Percentiles rank a stretch among this genome's conserved stretches.
Evolutionary conservation across 2,888 invertebrate species (phyloP).

Genomic region (Rhagium mordax): DNA sequence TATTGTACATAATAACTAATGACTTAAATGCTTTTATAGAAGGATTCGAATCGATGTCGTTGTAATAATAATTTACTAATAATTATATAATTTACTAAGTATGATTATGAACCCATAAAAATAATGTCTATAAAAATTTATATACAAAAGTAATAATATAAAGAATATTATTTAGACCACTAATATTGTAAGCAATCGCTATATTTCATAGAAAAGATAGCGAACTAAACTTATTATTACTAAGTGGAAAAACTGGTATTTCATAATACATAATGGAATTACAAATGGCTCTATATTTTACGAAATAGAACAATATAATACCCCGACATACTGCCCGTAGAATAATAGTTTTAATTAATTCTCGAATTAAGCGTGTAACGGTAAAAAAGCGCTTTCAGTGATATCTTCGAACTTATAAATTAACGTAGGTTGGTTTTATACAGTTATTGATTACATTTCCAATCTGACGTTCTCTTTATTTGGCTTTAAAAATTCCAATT

Average conservation of each 20-base stretch:
- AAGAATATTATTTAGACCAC: not conserved
- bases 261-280: not conserved
- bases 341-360: slow-evolving; percentile 45
- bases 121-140: too few species aligned
- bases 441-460: slow-evolving; percentile 56
- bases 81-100: too few species aligned
- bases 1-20: too few species aligned
- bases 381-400: slow-evolving; percentile 43
- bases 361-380: slow-evolving; percentile 42
- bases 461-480: slow-evolving; percentile 58
- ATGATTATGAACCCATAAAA: too few species aligned
- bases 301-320: slow-evolving; percentile 5
- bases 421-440: slow-evolving; percentile 42
- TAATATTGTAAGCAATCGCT: not conserved
- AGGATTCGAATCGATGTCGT: too few species aligned
- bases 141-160: not conserved
- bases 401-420: slow-evolving; percentile 53
- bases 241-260: not conserved
- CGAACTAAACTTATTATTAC: not conserved
- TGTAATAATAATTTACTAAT: too few species aligned
- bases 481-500: slow-evolving; percentile 58
- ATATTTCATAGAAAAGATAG: not conserved
- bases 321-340: slow-evolving; percentile 7
- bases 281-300: not conserved
- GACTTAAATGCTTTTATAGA: too few species aligned